These are phyloP conservation scores for Scaptomyza parva DNA, from an alignment of 2,888 invertebrate genomes.

Conservation along the genomic window DNA sequence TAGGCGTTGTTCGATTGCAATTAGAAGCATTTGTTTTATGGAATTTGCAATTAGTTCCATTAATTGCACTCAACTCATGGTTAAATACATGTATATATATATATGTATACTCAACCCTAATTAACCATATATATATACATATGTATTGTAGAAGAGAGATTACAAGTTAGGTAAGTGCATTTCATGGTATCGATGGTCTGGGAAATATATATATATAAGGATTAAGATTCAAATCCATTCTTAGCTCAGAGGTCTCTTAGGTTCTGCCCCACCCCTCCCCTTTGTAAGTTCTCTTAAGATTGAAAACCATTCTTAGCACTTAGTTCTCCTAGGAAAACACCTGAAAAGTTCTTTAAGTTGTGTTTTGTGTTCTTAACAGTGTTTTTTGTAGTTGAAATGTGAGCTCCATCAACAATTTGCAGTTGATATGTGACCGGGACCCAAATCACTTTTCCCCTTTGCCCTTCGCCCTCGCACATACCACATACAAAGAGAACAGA, in stretches of 20 bases:
- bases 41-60: not conserved
- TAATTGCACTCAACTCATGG: not conserved
- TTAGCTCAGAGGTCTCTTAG: too few relatives aligned
- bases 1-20: slow-evolving; percentile 1
- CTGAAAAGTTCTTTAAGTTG: too few relatives aligned
- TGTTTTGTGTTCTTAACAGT: not conserved
- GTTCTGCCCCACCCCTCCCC: too few relatives aligned
- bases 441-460: not conserved
- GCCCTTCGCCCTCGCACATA: too few relatives aligned
- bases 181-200: not conserved
- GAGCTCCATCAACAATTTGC: not conserved
- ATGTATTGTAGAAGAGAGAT: not conserved
- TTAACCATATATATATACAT: too few relatives aligned
- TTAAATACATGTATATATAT: too few relatives aligned
- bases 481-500: not conserved
- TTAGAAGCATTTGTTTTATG: not conserved
- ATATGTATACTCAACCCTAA: too few relatives aligned
- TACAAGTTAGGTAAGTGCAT: not conserved
- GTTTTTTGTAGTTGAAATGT: not conserved
- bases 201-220: too few relatives aligned
- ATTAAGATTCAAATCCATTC: too few relatives aligned
- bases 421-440: not conserved
- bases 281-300: too few relatives aligned
- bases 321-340: too few relatives aligned
- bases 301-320: too few relatives aligned